Base-by-base conservation (phyloP, 2,797 vertebrate species). In the Halcyon leucocephala region DNA sequence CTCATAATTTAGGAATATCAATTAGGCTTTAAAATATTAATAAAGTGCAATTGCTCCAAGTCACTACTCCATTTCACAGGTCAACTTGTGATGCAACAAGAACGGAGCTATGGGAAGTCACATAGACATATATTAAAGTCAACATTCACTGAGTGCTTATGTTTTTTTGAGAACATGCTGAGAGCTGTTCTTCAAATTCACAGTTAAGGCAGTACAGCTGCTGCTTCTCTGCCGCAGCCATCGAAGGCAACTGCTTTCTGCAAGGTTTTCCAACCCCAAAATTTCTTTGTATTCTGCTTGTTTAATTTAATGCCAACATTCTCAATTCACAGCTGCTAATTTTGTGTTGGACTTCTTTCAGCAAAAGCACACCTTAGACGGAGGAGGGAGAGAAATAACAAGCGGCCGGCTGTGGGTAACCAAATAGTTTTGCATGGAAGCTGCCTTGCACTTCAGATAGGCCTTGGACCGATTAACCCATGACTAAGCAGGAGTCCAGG, bases 321-420 rank as follows among this genome's bases (percentile, higher is more conserved):
- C 65, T 61, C 42, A 62, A 76, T 55, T 83, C 93, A 88, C 51
- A 69, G 58, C 88, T 62, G 20, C 42, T 90, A 85, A 93, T 93
- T 95, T 86, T 66, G 54, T 33, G 92, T 86, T 78, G 65, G 62
- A 87, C 61, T 90, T 82, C 46, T 61, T 41, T 84, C 65, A 95
- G 31, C 42, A 52, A 52, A 90, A 83, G 35, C n/a, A 72, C 31
- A 67, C 61, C 37, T 74, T 58, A 26, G 24, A 70, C 35, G 69
- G 52, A 42, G 72, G 29, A 17, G 31, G 18, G 20, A 94, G 41
- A 49, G 86, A 74, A 77, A 85, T 28, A 41, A 33, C 17, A 42
- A 62, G 15, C 5, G 54, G 72, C 46, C 66, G 9, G 29, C 35
- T 91, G 62, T 39, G 94, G 70, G 72, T 29, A 90, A 89, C 44